phyloP scores from a whole-genome alignment of 2,888 invertebrate species.

The Himalopsyche japonica region DNA sequence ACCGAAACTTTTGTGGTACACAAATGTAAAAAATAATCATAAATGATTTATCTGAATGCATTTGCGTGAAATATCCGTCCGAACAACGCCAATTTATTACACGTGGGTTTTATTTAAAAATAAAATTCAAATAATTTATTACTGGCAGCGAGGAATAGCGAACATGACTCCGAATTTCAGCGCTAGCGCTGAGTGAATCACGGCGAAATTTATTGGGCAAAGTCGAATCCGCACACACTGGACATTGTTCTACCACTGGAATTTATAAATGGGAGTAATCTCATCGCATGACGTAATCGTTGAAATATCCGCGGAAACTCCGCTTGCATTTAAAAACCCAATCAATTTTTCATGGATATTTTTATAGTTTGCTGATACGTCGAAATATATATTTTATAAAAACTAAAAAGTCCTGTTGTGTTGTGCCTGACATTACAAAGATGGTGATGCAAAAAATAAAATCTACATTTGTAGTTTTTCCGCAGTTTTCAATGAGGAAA shows the following conservation, averaged over 20 bases:
- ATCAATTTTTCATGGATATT: background rate
- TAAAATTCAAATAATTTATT: background rate
- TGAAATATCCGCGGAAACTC: background rate
- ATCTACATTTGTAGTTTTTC: background rate
- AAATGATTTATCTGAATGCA: constrained; percentile 5
- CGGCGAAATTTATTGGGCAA: background rate
- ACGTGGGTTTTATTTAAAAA: background rate
- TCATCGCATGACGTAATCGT: background rate
- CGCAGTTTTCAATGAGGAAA: background rate
- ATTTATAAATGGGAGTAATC: background rate
- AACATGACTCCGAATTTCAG: background rate
- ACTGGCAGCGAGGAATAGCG: background rate
- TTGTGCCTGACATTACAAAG: background rate
- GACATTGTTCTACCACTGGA: background rate
- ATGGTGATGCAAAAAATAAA: background rate
- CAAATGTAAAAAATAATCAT: background rate
- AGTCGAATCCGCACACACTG: background rate
- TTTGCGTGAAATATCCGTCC: constrained; percentile 7
- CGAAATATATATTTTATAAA: background rate
- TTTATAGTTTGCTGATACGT: background rate
- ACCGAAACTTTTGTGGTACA: background rate
- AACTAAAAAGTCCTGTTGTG: no score
- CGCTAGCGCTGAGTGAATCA: background rate
- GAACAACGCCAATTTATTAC: constrained; percentile 10
- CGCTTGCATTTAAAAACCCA: constrained; percentile 2